Base-by-base conservation (phyloP, 53 echinoderm and acorn worm species). In the Arbacia lixula region DNA sequence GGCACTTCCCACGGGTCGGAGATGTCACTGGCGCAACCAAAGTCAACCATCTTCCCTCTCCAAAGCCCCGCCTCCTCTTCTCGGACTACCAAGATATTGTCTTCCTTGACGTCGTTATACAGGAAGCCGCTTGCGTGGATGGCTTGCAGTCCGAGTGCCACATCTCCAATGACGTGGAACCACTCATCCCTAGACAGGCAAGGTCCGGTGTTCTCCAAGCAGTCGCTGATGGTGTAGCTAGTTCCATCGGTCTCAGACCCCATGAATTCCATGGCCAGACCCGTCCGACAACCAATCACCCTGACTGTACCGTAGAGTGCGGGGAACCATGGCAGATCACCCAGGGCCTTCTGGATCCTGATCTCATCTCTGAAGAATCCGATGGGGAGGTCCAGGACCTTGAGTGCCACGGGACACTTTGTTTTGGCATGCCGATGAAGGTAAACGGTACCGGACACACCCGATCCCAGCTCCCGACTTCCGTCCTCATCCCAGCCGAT, bases 261-360 rank as follows among this genome's bases (percentile, higher is more conserved):
- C 64, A 64, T 6, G 64, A 64, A 64, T 19, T 64, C 30, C 64
- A 64, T 64, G 32, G 64, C 64, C 29, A 64, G 29, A 32, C 29
- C 64, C 32, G 33, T 6, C 64, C 30, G 29, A 32, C 19, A 8
- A 10, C 30, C 64, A 29, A 4, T 8, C 9, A 64, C 30, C 64
- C 6, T 32, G 64, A 64, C 26, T 8, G 30, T 3, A 8, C 64
- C 64, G 19, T 30, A 64, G 32, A 29, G 19, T 6, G 29, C 9
- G 5, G 64, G 64, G 64, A 64, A 64, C 64, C 64, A 64, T 3
- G 5, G 30, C 21, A 77, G 36, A 10, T 20, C 56, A 57, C 77
- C 27, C 37, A 77, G 21, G 20, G 46, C 46, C 8, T 14, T 46
- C 8, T 46, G 46, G 46, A 46, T 14, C 14, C 46, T 8, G 14